Percentiles rank a stretch among this genome's conserved stretches.
These are phyloP conservation scores for Clupea harengus DNA, from an alignment of 2,113 vertebrate genomes.

Conservation along the genomic window DNA sequence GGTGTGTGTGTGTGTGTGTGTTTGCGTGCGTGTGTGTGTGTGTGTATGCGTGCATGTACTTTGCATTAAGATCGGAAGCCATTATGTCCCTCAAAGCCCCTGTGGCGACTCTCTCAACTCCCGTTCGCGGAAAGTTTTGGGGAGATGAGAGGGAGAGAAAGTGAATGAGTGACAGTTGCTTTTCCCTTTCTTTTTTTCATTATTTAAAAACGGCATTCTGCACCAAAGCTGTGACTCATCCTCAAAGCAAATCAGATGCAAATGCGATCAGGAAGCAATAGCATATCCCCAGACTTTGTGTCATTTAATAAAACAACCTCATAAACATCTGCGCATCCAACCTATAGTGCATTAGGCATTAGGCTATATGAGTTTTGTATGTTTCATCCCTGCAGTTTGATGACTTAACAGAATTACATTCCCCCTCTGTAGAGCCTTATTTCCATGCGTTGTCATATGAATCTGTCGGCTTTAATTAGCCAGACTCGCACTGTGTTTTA, in stretches of 20 bases:
- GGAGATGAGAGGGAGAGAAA: background rate
- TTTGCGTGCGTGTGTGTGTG: background rate
- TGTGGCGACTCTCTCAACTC: background rate
- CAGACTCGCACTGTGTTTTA: background rate
- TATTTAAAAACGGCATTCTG: constrained; percentile 3
- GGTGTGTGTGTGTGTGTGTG: background rate
- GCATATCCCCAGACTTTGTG: background rate
- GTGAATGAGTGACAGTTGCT: background rate
- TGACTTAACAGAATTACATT: background rate
- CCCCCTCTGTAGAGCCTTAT: background rate
- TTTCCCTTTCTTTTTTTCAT: background rate
- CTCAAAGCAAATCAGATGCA: constrained; percentile 18
- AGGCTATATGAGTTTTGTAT: background rate
- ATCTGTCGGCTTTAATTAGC: background rate
- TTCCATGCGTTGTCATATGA: background rate
- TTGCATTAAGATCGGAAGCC: constrained; percentile 12
- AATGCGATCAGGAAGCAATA: constrained; percentile 9
- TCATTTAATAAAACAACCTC: background rate
- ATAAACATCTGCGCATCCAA: background rate
- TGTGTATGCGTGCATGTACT: background rate
- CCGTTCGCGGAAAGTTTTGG: background rate
- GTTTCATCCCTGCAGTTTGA: background rate
- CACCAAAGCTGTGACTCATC: constrained; percentile 38
- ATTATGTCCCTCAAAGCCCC: constrained; percentile 13
- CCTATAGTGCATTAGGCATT: no score